Evolutionary conservation across 2,888 invertebrate species (phyloP).

Genomic region (Sarcophaga subvicina): DNA sequence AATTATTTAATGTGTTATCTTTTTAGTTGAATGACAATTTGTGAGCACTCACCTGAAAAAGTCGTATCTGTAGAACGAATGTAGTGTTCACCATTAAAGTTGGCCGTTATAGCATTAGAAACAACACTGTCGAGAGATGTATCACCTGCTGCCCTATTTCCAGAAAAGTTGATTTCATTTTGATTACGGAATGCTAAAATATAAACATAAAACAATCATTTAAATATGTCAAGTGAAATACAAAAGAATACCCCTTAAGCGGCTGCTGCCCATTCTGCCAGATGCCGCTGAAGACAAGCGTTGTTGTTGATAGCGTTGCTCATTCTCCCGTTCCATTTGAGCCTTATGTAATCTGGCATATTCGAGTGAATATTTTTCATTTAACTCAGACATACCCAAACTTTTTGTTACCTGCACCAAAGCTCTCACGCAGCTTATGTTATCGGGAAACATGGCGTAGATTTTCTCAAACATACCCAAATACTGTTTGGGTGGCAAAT

Average conservation of each 20-base stretch:
- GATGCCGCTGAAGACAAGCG: constrained; percentile 75
- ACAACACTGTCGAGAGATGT: constrained; percentile 66
- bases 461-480: constrained; percentile 83
- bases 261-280: constrained; percentile 72
- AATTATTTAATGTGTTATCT: not conserved
- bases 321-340: constrained; percentile 76
- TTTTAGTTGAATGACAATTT: not conserved
- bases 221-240: not conserved
- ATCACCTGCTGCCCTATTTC: constrained; percentile 51
- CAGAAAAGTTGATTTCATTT: constrained; percentile 72
- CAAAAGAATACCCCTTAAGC: constrained; percentile 70
- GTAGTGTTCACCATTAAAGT: constrained; percentile 72
- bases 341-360: constrained; percentile 86
- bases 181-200: constrained; percentile 71
- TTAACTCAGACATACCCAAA: constrained; percentile 93
- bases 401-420: constrained; percentile 80
- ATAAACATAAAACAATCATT: constrained; percentile 4
- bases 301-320: constrained; percentile 77
- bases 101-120: constrained; percentile 66
- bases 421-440: constrained; percentile 94
- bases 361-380: constrained; percentile 90
- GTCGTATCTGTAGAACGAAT: constrained; percentile 57
- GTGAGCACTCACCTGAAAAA: constrained; percentile 41
- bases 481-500: constrained; percentile 84
- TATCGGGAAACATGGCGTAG: constrained; percentile 95